Base-by-base conservation (phyloP, 2,113 vertebrate species). In the Chitala chitala region DNA sequence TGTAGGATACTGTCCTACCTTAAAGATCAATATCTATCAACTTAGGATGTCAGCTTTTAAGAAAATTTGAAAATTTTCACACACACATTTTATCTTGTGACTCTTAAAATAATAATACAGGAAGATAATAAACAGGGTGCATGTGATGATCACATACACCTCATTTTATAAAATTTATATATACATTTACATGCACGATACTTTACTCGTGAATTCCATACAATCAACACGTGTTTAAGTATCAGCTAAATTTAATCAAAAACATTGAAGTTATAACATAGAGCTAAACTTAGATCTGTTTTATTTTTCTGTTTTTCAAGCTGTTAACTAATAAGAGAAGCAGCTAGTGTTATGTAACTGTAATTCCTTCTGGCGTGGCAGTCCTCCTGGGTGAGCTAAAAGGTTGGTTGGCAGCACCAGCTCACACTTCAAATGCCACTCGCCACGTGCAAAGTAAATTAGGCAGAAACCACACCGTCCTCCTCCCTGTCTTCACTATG, bases 1-100 rank as follows among this genome's bases (percentile, higher is more conserved):
- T 71, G 6, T 53, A 20, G 63, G 70, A 58, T 48, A 58, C 75
- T 76, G 73, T 76, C 71, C 69, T 55, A 48, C 73, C 72, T 29
- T 42, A 26, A 61, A 26, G 61, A 77, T 77, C 72, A 61, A 69
- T 80, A 77, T 51, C 29, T 65, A 69, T 77, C 75, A 75, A 40
- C 51, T 77, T 56, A 38, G 40, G 69, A 55, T 75, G 68, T 72
- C 61, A 68, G 44, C 53, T 59, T 13, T n/a, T 26, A 20, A 51
- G 53, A 40, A 54, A 75, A 64, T 68, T 59, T 50, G 56, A 36
- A 24, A 44, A 50, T 44, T 68, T 73, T 74, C 71, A 76, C 69
- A 79, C n/a, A n/a, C 53, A n/a, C 6, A 22, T 54, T 54, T 54
- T 54, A n/a, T n/a, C n/a, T n/a, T n/a, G n/a, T n/a, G n/a, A n/a